Conservation (phyloP, 92 coral and sea anemone species). For the Palythoa heliodiscus region DNA sequence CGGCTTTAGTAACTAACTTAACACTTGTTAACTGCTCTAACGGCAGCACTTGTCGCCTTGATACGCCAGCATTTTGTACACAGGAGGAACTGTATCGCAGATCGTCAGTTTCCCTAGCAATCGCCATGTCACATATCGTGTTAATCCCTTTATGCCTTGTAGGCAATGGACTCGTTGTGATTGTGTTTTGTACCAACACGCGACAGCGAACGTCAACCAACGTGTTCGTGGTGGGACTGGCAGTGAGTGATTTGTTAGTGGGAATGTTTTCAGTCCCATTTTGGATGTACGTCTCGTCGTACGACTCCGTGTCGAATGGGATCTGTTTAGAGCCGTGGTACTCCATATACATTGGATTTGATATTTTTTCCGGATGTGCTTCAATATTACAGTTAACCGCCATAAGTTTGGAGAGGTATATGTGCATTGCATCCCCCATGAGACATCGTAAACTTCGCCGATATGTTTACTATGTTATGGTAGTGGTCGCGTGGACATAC, state of each 20-base stretch:
- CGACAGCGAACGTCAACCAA: conserved; percentile 83
- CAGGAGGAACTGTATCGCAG: conserved; percentile 25
- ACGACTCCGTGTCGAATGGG: conserved; percentile 48
- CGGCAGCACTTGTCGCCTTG: background rate
- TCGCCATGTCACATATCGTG: conserved; percentile 60
- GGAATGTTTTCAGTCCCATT: conserved; percentile 82
- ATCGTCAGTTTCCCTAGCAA: conserved; percentile 54
- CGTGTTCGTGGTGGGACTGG: conserved; percentile 83
- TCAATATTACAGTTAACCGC: conserved; percentile 69
- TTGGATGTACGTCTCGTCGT: conserved; percentile 76
- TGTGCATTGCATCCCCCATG: conserved; percentile 78
- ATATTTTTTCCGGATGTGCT: conserved; percentile 87
- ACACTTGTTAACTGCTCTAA: conserved; percentile 5
- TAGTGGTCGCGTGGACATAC: conserved; percentile 65
- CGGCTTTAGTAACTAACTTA: background rate
- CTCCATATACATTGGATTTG: conserved; percentile 68
- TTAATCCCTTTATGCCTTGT: conserved; percentile 71
- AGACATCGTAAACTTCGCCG: conserved; percentile 71
- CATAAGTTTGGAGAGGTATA: conserved; percentile 74
- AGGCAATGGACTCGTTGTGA: conserved; percentile 85
- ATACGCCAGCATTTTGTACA: background rate
- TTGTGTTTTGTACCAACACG: conserved; percentile 66
- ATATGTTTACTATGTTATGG: conserved; percentile 64
- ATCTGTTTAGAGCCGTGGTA: conserved; percentile 56
- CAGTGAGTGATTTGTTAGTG: conserved; percentile 81